Evolutionary conservation across 2,797 vertebrate genomes (phyloP), one percentile per base, ranked within the genome.

Genomic region (Mormyrus hasselquistii): DNA sequence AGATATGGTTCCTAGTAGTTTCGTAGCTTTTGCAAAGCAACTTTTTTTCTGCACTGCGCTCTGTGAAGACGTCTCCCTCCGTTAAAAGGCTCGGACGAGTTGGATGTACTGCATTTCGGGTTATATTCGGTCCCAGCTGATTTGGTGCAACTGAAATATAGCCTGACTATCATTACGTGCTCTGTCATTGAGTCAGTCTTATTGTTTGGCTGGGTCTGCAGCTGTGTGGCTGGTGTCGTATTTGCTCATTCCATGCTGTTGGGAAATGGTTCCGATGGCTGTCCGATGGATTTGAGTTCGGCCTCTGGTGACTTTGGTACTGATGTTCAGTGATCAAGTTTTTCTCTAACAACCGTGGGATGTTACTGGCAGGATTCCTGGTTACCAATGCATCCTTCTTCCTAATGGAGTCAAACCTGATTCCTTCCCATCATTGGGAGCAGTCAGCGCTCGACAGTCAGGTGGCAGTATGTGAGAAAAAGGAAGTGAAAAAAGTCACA

Each of bases 181-280:
- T n/a, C n/a, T n/a, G 73, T 19, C 12, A 52, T 44, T 55, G 88
- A 44, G 50, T 50, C 2, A 0, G 73, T 79, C 38, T 79, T 29
- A 19, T 79, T 41, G 16, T 19, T n/a, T 44, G 2, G 7, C 73
- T 44, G 73, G 38, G 65, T 73, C 29, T 38, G 29, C 65, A 73
- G 65, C 25, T 1, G n/a, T 47, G 73, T 5, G 76, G 19, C 53
- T 84, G 76, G 53, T 49, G 53, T 84, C 82, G 53, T 4, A 25
- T 44, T 49, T 41, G 76, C n/a, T 59, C n/a, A 53, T 47, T 25
- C 34, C 34, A 41, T 59, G 41, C 16, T 8, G 87, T 29, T 94
- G 84, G 87, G 92, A 88, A 69, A 88, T 55, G 12, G 92, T 86
- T 92, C 16, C 65, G 29, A 47, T 47, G 41, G 49, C 79, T 47